A percentile compares a stretch with the other conserved stretches of the same genome.
Evolutionary conservation across 2,888 invertebrate species (phyloP).

Genomic region (Biston betularia): DNA sequence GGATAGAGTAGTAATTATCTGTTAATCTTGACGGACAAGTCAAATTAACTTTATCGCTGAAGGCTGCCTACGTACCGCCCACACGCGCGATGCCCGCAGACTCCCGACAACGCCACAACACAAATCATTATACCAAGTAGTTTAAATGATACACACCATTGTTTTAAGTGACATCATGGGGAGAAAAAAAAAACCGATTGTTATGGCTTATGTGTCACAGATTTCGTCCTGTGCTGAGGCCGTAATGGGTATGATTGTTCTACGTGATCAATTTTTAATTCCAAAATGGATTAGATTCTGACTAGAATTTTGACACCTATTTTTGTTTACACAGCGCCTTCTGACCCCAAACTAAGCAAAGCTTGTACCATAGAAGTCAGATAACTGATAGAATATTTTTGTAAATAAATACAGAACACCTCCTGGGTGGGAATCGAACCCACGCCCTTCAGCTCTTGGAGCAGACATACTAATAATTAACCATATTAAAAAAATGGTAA

Average conservation of each 20-base stretch:
- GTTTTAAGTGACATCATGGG: constrained; percentile 34
- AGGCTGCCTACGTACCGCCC: constrained; percentile 20
- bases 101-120: constrained; percentile 9
- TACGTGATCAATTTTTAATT: no score
- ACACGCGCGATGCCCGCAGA: constrained; percentile 21
- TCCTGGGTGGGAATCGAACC: no score
- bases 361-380: no score
- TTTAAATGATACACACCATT: constrained; percentile 29
- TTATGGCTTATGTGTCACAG: constrained; percentile 13
- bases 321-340: no score
- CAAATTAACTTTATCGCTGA: constrained; percentile 19
- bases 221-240: constrained; percentile 8
- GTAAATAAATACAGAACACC: no score
- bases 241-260: neutral
- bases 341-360: no score
- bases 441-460: no score
- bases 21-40: constrained; percentile 27
- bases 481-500: neutral
- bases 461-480: no score
- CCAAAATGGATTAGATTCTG: neutral
- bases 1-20: constrained; percentile 10
- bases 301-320: neutral
- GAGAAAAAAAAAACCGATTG: constrained; percentile 27
- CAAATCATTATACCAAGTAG: constrained; percentile 21
- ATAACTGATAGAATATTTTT: no score